Evolutionary conservation across 2,888 invertebrate species (phyloP).

Genomic region (Phlogophora meticulosa): DNA sequence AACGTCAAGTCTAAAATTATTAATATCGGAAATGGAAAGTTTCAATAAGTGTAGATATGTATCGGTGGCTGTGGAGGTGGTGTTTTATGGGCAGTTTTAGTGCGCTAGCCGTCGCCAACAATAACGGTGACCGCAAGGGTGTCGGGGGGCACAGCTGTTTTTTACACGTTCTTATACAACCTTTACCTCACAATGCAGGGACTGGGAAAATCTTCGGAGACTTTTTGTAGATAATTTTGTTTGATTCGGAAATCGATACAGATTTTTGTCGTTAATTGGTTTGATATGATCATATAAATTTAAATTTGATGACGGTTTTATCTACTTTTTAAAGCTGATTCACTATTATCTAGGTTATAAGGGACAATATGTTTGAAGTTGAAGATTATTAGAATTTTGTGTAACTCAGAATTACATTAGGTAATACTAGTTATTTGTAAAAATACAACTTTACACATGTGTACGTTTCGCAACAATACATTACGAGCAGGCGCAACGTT

Average conservation of each 20-base stretch:
- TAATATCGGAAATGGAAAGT: conserved; percentile 73
- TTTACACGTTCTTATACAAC: conserved; percentile 89
- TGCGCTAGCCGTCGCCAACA: conserved; percentile 75
- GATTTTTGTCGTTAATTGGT: not conserved
- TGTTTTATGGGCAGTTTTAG: conserved; percentile 88
- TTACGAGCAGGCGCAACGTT: not conserved
- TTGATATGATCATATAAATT: too few species aligned
- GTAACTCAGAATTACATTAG: not conserved
- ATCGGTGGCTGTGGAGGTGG: conserved; percentile 67
- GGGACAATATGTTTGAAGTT: too few species aligned
- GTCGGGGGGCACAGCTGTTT: conserved; percentile 91
- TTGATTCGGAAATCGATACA: not conserved
- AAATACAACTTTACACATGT: not conserved
- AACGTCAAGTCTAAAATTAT: conserved; percentile 60
- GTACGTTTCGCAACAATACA: not conserved
- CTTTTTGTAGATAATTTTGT: conserved; percentile 17
- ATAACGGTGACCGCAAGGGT: conserved; percentile 87
- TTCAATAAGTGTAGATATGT: conserved; percentile 83
- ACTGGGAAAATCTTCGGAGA: conserved; percentile 68
- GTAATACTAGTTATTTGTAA: not conserved
- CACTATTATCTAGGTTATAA: too few species aligned
- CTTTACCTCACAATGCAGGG: conserved; percentile 78
- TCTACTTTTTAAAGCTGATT: too few species aligned
- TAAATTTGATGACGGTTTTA: too few species aligned
- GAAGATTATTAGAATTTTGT: too few species aligned